Base-by-base conservation (phyloP, 2,888 invertebrate genomes). In the Himalopsyche anomala region DNA sequence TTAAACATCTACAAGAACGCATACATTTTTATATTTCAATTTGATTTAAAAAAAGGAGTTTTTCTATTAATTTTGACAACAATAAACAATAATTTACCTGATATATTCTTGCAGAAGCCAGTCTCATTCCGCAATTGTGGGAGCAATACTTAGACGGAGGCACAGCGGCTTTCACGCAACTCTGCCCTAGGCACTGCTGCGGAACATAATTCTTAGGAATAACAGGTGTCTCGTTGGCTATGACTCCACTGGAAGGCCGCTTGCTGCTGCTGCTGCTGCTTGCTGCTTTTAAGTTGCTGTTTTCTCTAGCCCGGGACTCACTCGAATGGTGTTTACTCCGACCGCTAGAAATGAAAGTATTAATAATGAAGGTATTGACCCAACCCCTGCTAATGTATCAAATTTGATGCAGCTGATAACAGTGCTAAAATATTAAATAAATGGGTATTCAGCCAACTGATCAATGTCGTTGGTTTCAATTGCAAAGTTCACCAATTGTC, bases 151-250 rank as follows among this genome's bases (percentile, higher is more conserved):
- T 99, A 87, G 98, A 98, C 0, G 94, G 93, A 0, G 94, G 93
- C 17, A 96, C 93, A 0, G 99, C 97, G 62, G 95, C 95, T 86
- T 95, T 94, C 0, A 94, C 94, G 91, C 99, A 99, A 84, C 95
- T 95, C 0, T 98, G 99, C 0, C 99, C 99, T 90, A 96, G 96
- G 91, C 99, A 99, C 90, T 99, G 99, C 0, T 96, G 92, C 0
- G 96, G 93, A 56, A 62, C 62, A 19, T 19, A 62, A 62, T 62
- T 62, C 62, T 62, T n/a, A 62, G 62, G 62, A 62, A 62, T 62
- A 3, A 62, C 62, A 1, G 62, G 62, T 15, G 62, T 0, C 6
- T 56, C 62, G 6, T 62, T 19, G 62, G 15, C 62, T 62, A 28
- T 15, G 11, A 62, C 62, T n/a, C 62, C 83, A 81, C 62, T 84